Base-by-base conservation (phyloP, 2,888 invertebrate species). In the Drosophila subsilvestris region DNA sequence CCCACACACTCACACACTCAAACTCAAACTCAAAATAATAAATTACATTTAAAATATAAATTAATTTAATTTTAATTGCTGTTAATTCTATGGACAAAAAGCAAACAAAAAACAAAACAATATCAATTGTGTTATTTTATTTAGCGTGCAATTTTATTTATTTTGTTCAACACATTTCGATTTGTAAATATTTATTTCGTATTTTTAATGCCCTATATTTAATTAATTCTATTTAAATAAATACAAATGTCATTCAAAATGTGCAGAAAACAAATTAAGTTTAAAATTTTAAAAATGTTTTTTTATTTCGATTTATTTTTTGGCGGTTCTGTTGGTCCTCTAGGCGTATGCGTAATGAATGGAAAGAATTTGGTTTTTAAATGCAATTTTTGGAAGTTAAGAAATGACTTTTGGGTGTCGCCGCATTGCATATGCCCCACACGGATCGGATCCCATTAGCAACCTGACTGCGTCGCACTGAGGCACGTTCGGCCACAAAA, bases 131-230 rank as follows among this genome's bases (percentile, higher is more conserved):
- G 65, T 80, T 75, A 78, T 82, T 78, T 79, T 80, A 74, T 57
- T 79, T 79, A 78, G 74, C 78, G 88, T 87, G 86, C 86, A 86
- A 86, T 86, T 86, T 74, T 88, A 84, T 80, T 85, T 82, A 80
- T 80, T 77, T 71, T 81, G 76, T 74, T 66, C 65, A 82, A 82
- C 73, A 84, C 75, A 80, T 78, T 87, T 88, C 77, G 82, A 66
- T 87, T 90, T 91, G 91, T 91, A 91, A 91, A 91, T 91, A 91
- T 90, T 91, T 91, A 90, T 90, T 88, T 82, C 71, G 69, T 75
- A 80, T 72, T 56, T 76, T 76, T 77, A 87, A 83, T 76, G 75
- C 44, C 54, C 75, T 65, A 74, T 54, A 73, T 60, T 58, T 71
- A 75, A 70, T 63, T 74, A 70, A 73, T 61, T 76, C 72, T 67